phyloP scores from a whole-genome alignment of 2,797 vertebrate species.

The Yasuhikotakia modesta region DNA sequence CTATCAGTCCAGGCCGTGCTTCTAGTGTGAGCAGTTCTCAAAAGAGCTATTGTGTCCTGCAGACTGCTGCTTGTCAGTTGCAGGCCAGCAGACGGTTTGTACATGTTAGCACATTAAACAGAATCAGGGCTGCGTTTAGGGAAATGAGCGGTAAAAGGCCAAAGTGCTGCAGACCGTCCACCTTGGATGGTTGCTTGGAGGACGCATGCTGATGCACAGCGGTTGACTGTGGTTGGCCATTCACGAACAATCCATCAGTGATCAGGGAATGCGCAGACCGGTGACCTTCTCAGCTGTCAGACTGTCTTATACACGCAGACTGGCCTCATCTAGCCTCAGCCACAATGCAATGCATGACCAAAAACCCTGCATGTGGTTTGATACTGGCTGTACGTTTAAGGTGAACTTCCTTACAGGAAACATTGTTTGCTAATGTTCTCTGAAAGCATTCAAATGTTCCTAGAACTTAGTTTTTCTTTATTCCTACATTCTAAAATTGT shows the following conservation, averaged over 20 bases:
- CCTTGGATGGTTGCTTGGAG: not conserved
- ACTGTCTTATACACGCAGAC: constrained; percentile 46
- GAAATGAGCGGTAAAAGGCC: constrained; percentile 48
- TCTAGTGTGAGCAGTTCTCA: constrained; percentile 31
- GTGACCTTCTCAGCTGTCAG: constrained; percentile 62
- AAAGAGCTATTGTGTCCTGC: constrained; percentile 54
- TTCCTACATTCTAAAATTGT: too few species aligned
- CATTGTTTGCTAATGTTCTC: too few species aligned
- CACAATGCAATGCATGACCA: constrained; percentile 8
- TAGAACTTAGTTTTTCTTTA: too few species aligned
- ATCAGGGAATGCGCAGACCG: constrained; percentile 52
- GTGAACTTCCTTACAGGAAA: not conserved
- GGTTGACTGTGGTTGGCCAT: constrained; percentile 24
- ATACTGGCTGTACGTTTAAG: not conserved
- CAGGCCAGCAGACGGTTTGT: constrained; percentile 75
- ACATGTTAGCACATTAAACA: constrained; percentile 74
- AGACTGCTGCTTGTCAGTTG: constrained; percentile 54
- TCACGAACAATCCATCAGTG: constrained; percentile 49
- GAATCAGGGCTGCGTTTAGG: constrained; percentile 60
- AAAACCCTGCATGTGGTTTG: constrained; percentile 9
- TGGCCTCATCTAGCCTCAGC: constrained; percentile 4
- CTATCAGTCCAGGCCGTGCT: constrained; percentile 60
- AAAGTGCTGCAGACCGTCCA: constrained; percentile 26
- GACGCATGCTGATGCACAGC: constrained; percentile 19
- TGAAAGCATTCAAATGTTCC: too few species aligned